Conservation (phyloP, 2,888 invertebrate species). For the Imbricaverruca yamaguchii region DNA sequence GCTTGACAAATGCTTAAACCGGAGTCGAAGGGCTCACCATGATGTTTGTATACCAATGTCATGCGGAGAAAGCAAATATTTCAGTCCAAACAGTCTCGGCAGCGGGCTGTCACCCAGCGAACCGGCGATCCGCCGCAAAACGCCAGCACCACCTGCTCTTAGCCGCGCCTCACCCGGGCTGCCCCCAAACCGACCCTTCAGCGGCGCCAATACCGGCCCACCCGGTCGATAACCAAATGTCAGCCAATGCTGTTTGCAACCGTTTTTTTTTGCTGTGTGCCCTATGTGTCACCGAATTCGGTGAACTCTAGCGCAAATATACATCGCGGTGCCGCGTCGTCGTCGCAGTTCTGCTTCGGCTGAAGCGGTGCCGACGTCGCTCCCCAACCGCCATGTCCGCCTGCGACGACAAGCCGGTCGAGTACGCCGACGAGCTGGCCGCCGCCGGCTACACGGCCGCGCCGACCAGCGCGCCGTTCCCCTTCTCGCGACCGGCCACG, state of each 20-base stretch:
- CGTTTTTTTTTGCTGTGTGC: not conserved
- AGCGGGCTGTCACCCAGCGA: no score
- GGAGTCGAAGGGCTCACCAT: no score
- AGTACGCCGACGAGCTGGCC: not conserved
- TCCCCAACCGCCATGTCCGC: not conserved
- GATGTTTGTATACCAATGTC: no score
- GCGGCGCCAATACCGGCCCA: not conserved
- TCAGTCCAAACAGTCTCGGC: no score
- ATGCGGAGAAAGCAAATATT: no score
- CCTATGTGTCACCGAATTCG: not conserved
- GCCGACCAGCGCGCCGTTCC: not conserved
- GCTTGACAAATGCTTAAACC: no score
- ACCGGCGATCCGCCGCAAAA: no score
- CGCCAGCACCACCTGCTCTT: no score
- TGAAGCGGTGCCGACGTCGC: not conserved
- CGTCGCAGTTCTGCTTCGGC: not conserved
- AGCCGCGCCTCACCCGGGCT: no score
- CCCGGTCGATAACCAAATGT: constrained; percentile 16
- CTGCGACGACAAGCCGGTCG: not conserved
- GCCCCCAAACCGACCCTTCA: not conserved
- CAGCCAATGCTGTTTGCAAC: not conserved
- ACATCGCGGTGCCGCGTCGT: not conserved
- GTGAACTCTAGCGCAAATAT: not conserved
- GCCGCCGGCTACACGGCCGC: not conserved
- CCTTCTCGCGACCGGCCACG: not conserved